Evolutionary conservation across 1,140 invertebrate species (phyloP), one percentile per base, ranked within the genome.

Genomic region (Pemphigus obesinymphae): DNA sequence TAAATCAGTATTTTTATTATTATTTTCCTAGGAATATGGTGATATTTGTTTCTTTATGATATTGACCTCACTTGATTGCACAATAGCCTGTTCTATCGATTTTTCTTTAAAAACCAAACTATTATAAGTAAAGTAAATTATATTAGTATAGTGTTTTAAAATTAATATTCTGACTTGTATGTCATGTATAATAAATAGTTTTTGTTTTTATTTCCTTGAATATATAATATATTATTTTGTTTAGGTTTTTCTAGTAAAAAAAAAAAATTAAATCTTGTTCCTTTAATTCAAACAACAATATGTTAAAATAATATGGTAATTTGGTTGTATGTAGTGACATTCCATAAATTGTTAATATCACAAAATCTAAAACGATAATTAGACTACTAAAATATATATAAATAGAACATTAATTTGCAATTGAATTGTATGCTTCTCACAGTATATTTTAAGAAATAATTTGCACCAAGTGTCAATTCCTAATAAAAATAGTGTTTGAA

Each of bases 11-110:
- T 34, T 15, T 76, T n/a, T 72, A 3, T 26, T 66, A 31, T 63
- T 66, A 11, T 37, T 76, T 72, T 70, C 45, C 45, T 45, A 45
- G n/a, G 23, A 45, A 29, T 29, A 29, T 70, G 68, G 68, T 70
- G 68, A 70, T 72, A 72, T 72, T 72, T 29, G 7, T 72, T 72
- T 72, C 66, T 72, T 72, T 48, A 29, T 31, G 15, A 48, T 73
- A 73, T 50, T 73, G 45, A 50, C 50, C 43, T 73, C 26, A 31
- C 45, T 31, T 8, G 17, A 50, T n/a, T 73, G 70, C 70, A 50
- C 70, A 5, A 48, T 72, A 72, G 26, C n/a, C n/a, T n/a, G 23
- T 29, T 72, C 8, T 1, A 68, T 70, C 20, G 15, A 72, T 72
- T 45, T 48, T 17, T 13, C 15, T 13, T 45, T 26, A 72, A 72